A percentile compares a stretch with the other conserved stretches of the same genome.
These are phyloP conservation scores for Drosophila asahinai DNA, from an alignment of 1,140 invertebrate species.

Conservation along the genomic window DNA sequence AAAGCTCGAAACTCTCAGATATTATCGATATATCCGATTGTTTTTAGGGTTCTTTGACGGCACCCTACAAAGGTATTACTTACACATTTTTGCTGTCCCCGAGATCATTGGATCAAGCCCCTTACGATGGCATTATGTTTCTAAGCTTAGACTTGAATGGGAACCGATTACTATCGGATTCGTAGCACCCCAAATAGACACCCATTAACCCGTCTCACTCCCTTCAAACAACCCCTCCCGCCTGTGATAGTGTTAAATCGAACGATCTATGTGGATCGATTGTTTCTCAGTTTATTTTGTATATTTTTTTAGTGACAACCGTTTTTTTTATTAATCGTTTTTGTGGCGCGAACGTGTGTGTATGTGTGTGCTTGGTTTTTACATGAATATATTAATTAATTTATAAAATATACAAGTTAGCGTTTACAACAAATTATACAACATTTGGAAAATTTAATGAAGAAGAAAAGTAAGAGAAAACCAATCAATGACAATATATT, in stretches of 20 bases:
- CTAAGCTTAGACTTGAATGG: conserved; percentile 17
- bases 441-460: conserved; percentile 36
- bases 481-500: conserved; percentile 58
- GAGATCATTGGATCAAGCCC: conserved; percentile 16
- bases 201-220: conserved; percentile 2
- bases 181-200: conserved; percentile 7
- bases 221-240: conserved; percentile 43
- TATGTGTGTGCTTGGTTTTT: conserved; percentile 23
- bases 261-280: conserved; percentile 28
- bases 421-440: conserved; percentile 35
- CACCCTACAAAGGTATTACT: conserved; percentile 21
- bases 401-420: conserved; percentile 41
- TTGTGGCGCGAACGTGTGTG: conserved; percentile 10
- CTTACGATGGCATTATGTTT: conserved; percentile 24
- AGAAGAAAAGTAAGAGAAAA: conserved; percentile 5
- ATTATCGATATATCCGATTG: conserved; percentile 13
- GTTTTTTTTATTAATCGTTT: not conserved
- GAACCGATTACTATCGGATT: conserved; percentile 2
- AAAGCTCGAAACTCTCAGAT: conserved; percentile 5
- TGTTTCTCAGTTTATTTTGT: conserved; percentile 14
- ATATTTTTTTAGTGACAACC: conserved; percentile 2
- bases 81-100: conserved; percentile 27
- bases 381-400: conserved; percentile 31
- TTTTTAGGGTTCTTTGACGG: conserved; percentile 9
- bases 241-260: conserved; percentile 75